These are phyloP conservation scores for Lepeophtheirus nordmannii DNA, from an alignment of 2,888 invertebrate genomes.

Conservation along the genomic window DNA sequence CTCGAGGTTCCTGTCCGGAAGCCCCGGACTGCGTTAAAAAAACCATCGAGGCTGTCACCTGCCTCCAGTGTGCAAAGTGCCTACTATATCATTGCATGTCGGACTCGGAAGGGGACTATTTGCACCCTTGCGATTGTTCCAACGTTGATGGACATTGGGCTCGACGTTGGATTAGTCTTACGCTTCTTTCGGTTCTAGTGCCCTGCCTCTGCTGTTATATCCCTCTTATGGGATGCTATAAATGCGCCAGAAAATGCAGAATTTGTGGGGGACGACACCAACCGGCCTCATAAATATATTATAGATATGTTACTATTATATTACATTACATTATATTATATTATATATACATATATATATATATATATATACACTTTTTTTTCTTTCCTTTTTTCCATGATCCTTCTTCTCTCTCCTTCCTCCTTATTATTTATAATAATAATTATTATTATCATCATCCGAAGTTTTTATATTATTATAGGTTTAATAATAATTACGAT, in stretches of 20 bases:
- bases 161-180: conserved; percentile 69
- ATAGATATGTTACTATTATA: too few species aligned
- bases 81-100: conserved; percentile 86
- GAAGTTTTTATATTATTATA: too few species aligned
- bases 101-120: conserved; percentile 73
- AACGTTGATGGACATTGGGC: conserved; percentile 52
- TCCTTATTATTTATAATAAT: too few species aligned
- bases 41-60: conserved; percentile 64
- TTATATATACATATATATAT: too few species aligned
- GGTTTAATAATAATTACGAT: too few species aligned
- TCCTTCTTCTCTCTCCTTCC: too few species aligned
- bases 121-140: conserved; percentile 66
- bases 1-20: conserved; percentile 51
- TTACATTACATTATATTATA: too few species aligned
- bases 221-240: conserved; percentile 66
- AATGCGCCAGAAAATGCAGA: conserved; percentile 61
- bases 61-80: conserved; percentile 71
- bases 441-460: too few species aligned
- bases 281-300: background rate
- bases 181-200: conserved; percentile 66
- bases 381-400: too few species aligned
- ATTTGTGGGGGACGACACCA: conserved; percentile 66
- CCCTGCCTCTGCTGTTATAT: conserved; percentile 90
- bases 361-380: too few species aligned
- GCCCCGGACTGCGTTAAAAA: conserved; percentile 68